Conservation (phyloP, 1,140 invertebrate species). For the Reticulitermes speratus region DNA sequence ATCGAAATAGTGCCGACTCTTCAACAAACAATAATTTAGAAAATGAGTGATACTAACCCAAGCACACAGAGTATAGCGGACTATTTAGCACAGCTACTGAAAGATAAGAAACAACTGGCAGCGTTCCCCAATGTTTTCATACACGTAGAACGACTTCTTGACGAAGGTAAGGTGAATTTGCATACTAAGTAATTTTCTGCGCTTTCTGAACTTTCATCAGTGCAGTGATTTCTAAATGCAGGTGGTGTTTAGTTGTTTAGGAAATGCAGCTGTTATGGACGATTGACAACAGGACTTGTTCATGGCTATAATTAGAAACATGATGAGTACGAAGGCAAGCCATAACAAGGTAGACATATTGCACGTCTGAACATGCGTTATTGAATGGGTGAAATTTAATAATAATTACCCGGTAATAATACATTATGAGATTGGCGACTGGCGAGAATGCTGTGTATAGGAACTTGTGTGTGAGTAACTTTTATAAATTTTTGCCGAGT, state of each 20-base stretch:
- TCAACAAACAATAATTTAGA: constrained; percentile 34
- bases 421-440: not conserved
- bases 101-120: constrained; percentile 99
- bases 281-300: too few species aligned
- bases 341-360: too few species aligned
- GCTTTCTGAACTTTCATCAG: too few species aligned
- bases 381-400: too few species aligned
- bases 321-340: too few species aligned
- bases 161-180: constrained; percentile 84
- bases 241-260: too few species aligned
- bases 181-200: not conserved
- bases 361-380: too few species aligned
- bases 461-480: not conserved
- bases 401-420: too few species aligned
- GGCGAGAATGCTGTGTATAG: not conserved
- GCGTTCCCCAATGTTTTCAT: constrained; percentile 99
- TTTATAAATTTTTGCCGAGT: not conserved
- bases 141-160: constrained; percentile 97
- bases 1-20: constrained; percentile 22
- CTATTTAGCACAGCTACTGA: constrained; percentile 99
- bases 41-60: constrained; percentile 50
- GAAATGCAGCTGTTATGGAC: not conserved
- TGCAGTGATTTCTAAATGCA: too few species aligned
- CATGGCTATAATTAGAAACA: too few species aligned
- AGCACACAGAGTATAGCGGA: constrained; percentile 96